These are phyloP conservation scores for Brachionus asplanchnoidis DNA, from an alignment of 1,140 invertebrate genomes.

Conservation along the genomic window DNA sequence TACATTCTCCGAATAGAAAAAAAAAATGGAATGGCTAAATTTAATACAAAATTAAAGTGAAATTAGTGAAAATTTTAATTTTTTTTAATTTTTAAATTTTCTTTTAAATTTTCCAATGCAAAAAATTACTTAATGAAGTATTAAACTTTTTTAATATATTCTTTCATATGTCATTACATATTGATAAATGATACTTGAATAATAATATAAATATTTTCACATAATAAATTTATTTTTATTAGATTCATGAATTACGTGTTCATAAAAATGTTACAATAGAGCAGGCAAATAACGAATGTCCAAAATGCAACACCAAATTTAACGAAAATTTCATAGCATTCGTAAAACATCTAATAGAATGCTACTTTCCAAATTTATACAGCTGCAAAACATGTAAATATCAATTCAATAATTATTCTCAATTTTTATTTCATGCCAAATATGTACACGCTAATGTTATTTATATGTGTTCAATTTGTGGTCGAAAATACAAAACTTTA, in stretches of 20 bases:
- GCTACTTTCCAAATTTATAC: conserved; percentile 25
- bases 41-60: no score
- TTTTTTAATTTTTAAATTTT: no score
- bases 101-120: no score
- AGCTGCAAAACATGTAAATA: conserved; percentile 1
- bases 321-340: background rate
- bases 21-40: no score
- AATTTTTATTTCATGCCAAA: conserved; percentile 6
- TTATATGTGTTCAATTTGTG: conserved; percentile 28
- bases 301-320: background rate
- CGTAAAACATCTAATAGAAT: background rate
- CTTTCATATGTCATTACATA: no score
- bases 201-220: no score
- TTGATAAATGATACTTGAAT: no score
- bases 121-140: no score
- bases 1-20: no score
- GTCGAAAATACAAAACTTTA: background rate
- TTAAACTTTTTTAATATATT: no score
- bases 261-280: background rate
- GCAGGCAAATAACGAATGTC: background rate
- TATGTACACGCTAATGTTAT: conserved; percentile 17
- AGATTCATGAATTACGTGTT: conserved; percentile 5
- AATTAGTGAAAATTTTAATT: no score
- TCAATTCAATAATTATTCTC: background rate
- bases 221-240: background rate